phyloP scores from a whole-genome alignment of 2,888 invertebrate genomes.

The Rapana venosa region DNA sequence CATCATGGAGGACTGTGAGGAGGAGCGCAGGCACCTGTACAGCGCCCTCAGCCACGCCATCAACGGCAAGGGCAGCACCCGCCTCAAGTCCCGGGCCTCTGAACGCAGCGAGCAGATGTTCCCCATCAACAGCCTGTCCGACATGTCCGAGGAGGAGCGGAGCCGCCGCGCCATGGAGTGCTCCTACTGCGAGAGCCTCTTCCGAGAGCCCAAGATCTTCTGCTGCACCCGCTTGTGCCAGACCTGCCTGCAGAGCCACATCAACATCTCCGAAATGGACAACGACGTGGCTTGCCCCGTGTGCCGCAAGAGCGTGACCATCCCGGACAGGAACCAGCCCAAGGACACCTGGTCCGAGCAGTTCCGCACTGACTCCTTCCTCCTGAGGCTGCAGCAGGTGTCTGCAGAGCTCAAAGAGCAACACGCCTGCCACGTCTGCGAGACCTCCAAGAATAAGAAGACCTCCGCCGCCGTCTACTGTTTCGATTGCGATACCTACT shows the following conservation, averaged over 20 bases:
- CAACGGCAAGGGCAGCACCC: background rate
- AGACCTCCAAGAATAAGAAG: slow-evolving; percentile 33
- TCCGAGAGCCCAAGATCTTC: slow-evolving; percentile 45
- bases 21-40: slow-evolving; percentile 30
- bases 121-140: background rate
- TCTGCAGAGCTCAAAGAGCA: slow-evolving; percentile 13
- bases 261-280: slow-evolving; percentile 38
- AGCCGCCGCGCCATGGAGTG: slow-evolving; percentile 38
- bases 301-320: slow-evolving; percentile 28
- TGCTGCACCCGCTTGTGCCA: slow-evolving; percentile 46
- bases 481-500: slow-evolving; percentile 48
- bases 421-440: slow-evolving; percentile 45
- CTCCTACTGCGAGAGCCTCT: slow-evolving; percentile 30
- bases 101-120: background rate
- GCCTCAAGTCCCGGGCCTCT: slow-evolving; percentile 17
- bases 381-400: slow-evolving; percentile 35
- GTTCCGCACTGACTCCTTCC: slow-evolving; percentile 45
- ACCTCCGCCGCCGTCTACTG: slow-evolving; percentile 40
- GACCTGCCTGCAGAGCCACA: slow-evolving; percentile 44
- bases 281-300: slow-evolving; percentile 40
- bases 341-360: slow-evolving; percentile 44
- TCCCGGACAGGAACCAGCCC: slow-evolving; percentile 38
- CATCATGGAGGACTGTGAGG: slow-evolving; percentile 32
- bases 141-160: slow-evolving; percentile 15
- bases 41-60: slow-evolving; percentile 10